Conservation (phyloP, 2,888 invertebrate species). For the Lasius platythorax region DNA sequence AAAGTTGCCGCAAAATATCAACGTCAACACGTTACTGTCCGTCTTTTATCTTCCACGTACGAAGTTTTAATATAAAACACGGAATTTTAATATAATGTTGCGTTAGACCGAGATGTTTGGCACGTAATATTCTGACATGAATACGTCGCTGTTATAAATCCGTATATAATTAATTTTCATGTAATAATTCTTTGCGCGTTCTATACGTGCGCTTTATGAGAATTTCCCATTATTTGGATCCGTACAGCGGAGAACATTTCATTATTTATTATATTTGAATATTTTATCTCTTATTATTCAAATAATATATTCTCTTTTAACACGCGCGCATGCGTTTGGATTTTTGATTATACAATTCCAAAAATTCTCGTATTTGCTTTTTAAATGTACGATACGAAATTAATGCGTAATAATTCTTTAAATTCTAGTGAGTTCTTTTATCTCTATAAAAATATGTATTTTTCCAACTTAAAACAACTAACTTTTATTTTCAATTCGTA, state of each 20-base stretch:
- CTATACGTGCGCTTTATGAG: constrained; percentile 11
- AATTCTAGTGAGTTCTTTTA: neutral
- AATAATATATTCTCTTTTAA: neutral
- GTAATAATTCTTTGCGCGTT: constrained; percentile 27
- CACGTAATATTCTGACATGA: constrained; percentile 37
- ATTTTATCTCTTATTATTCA: constrained; percentile 18
- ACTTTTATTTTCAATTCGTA: neutral
- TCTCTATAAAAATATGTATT: neutral
- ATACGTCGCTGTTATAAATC: constrained; percentile 19
- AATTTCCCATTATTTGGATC: constrained; percentile 26
- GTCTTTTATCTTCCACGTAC: constrained; percentile 42
- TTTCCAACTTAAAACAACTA: neutral
- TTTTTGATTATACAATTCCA: constrained; percentile 11
- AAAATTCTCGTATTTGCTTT: neutral
- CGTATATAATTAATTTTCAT: constrained; percentile 46
- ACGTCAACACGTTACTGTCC: constrained; percentile 35
- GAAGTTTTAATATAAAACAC: constrained; percentile 50
- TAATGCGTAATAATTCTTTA: neutral
- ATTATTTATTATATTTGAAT: constrained; percentile 30
- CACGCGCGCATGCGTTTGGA: neutral
- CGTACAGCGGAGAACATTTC: neutral
- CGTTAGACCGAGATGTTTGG: constrained; percentile 41
- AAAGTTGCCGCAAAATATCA: constrained; percentile 47
- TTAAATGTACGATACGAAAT: neutral
- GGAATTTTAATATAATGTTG: constrained; percentile 54